Conservation (phyloP, 2,888 invertebrate genomes). For the Euspilapteryx auroguttella region DNA sequence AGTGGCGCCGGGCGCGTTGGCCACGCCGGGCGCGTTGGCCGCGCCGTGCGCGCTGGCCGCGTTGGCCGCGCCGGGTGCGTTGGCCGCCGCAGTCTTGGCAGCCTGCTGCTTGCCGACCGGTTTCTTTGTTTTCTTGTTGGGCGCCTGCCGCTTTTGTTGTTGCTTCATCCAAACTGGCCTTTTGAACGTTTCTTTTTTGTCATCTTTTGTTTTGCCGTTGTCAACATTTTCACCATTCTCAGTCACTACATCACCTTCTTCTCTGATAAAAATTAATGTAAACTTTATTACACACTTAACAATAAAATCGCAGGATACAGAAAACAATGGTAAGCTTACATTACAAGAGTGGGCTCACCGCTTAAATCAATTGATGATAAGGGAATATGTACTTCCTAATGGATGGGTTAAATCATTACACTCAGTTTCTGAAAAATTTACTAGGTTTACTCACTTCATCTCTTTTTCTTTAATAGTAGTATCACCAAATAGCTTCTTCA, state of each 20-base stretch:
- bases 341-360: too few species aligned
- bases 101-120: conserved; percentile 29
- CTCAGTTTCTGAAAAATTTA: too few species aligned
- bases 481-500: conserved; percentile 83
- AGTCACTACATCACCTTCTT: conserved; percentile 55
- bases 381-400: too few species aligned
- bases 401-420: too few species aligned
- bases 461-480: conserved; percentile 70
- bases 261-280: conserved; percentile 31
- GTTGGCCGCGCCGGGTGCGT: too few species aligned
- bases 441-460: conserved; percentile 42
- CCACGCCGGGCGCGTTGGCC: conserved; percentile 17
- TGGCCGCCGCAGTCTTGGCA: conserved; percentile 21
- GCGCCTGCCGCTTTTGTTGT: conserved; percentile 62
- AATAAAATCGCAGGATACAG: too few species aligned
- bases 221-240: conserved; percentile 28
- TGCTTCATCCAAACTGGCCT: conserved; percentile 84
- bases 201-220: conserved; percentile 44
- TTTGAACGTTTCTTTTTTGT: conserved; percentile 60
- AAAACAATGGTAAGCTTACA: too few species aligned
- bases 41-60: too few species aligned
- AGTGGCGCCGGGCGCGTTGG: conserved; percentile 13
- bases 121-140: conserved; percentile 66
- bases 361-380: too few species aligned
- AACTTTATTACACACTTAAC: too few species aligned